Conservation (phyloP, 2,113 vertebrate species). For the Lophochroa leadbeateri region DNA sequence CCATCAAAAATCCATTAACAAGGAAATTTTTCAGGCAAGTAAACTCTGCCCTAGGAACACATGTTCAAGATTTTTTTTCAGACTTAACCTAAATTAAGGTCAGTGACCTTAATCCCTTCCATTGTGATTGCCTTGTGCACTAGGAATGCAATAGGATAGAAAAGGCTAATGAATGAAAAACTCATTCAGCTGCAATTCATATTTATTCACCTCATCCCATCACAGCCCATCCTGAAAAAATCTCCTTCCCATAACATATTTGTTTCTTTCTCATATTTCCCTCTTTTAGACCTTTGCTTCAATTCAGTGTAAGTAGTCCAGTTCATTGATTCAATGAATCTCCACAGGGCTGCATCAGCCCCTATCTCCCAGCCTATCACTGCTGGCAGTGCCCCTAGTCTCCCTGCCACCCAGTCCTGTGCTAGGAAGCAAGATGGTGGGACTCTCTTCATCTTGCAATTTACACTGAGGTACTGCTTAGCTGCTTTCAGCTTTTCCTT, state of each 20-base stretch:
- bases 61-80: slow-evolving; percentile 17
- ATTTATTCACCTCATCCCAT: not conserved
- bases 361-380: not conserved
- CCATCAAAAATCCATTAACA: slow-evolving; percentile 1
- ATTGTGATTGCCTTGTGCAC: slow-evolving; percentile 27
- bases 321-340: not conserved
- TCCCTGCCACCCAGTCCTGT: not conserved
- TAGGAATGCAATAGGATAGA: not conserved
- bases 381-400: not conserved
- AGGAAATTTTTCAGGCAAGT: slow-evolving; percentile 8
- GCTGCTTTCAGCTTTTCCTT: not conserved
- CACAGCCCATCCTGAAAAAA: not conserved
- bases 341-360: not conserved
- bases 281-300: not conserved
- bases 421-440: not conserved
- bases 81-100: slow-evolving; percentile 41
- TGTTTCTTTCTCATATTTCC: not conserved
- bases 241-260: not conserved
- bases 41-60: slow-evolving; percentile 25
- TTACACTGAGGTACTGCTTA: not conserved
- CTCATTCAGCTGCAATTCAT: not conserved
- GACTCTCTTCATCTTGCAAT: not conserved
- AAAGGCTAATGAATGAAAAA: slow-evolving; percentile 35
- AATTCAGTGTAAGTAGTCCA: not conserved
- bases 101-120: slow-evolving; percentile 36